phyloP scores from a whole-genome alignment of 1,140 invertebrate genomes.

The Laodelphax striatellus region DNA sequence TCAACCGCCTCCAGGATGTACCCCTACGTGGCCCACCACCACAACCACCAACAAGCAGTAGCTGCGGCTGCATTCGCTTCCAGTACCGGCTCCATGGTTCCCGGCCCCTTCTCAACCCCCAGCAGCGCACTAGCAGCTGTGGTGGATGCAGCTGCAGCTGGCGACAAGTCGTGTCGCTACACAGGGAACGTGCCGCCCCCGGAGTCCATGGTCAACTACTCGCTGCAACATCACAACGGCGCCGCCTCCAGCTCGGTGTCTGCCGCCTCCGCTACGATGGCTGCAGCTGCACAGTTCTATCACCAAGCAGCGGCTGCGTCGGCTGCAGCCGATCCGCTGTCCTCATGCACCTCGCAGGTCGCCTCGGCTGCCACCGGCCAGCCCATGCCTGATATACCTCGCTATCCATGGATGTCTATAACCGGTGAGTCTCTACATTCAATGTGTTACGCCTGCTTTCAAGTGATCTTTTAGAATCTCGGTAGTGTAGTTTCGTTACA shows the following conservation, averaged over 20 bases:
- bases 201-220: constrained; percentile 72
- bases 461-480: too few species aligned
- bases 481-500: too few species aligned
- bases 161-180: constrained; percentile 68
- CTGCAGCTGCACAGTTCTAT: constrained; percentile 75
- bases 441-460: not conserved
- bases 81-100: constrained; percentile 51
- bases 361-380: constrained; percentile 47
- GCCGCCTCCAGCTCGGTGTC: constrained; percentile 43
- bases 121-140: constrained; percentile 44
- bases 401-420: constrained; percentile 96
- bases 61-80: constrained; percentile 49
- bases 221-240: constrained; percentile 55
- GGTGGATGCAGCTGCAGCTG: constrained; percentile 40
- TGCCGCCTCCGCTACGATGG: constrained; percentile 60
- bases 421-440: constrained; percentile 61
- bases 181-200: constrained; percentile 49
- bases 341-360: constrained; percentile 46
- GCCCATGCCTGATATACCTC: constrained; percentile 74
- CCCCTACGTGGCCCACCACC: constrained; percentile 56
- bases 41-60: constrained; percentile 55
- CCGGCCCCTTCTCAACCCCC: constrained; percentile 41
- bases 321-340: constrained; percentile 48
- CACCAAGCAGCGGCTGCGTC: constrained; percentile 62
- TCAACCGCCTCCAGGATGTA: constrained; percentile 45